Evolutionary conservation across 2,888 invertebrate genomes (phyloP).

Genomic region (Latheticus oryzae): DNA sequence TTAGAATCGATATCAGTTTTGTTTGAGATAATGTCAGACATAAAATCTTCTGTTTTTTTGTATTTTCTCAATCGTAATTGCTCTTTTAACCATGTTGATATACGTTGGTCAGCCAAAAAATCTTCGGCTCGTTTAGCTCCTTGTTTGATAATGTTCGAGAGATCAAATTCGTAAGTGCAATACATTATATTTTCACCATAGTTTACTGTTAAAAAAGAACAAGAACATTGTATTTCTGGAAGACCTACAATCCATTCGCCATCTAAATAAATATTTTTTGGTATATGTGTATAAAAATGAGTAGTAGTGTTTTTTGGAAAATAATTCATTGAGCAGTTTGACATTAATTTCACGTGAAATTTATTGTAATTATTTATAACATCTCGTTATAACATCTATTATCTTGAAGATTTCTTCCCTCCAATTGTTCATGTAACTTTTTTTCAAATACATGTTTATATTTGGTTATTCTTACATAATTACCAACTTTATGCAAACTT

Average conservation of each 20-base stretch:
- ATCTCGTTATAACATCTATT: conserved; percentile 35
- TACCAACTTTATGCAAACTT: conserved; percentile 18
- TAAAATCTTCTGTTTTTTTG: neutral
- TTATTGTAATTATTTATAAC: conserved; percentile 28
- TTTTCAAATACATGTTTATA: conserved; percentile 47
- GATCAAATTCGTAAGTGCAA: conserved; percentile 4
- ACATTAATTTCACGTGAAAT: conserved; percentile 49
- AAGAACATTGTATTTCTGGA: conserved; percentile 34
- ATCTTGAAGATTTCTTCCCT: conserved; percentile 51
- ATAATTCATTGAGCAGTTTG: conserved; percentile 48
- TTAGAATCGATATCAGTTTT: neutral
- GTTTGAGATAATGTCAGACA: neutral
- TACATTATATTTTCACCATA: conserved; percentile 24
- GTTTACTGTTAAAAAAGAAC: conserved; percentile 14
- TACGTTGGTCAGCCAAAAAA: neutral
- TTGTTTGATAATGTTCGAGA: neutral
- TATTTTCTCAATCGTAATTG: neutral
- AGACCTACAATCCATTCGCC: conserved; percentile 48
- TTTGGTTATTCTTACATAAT: conserved; percentile 23
- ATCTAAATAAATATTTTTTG: conserved; percentile 39
- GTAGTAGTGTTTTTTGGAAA: conserved; percentile 51
- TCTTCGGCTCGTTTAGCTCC: neutral
- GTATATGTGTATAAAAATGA: conserved; percentile 49
- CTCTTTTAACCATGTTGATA: neutral
- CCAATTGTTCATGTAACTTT: conserved; percentile 45